Percentiles rank a stretch among this genome's conserved stretches.
Evolutionary conservation across 1,140 invertebrate genomes (phyloP).

Genomic region (Liolophura sinensis): DNA sequence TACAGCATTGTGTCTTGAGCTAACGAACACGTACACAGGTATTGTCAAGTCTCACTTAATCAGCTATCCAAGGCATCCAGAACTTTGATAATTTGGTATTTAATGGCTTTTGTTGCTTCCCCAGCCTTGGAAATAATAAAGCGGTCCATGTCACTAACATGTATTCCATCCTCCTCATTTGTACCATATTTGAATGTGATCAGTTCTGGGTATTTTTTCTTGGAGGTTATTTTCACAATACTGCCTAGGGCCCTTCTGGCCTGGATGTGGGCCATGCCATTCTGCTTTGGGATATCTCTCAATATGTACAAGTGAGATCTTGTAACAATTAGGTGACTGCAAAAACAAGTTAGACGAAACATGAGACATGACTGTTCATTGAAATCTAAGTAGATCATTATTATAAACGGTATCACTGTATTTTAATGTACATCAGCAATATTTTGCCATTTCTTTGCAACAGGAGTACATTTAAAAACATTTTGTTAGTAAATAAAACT

Average conservation of each 20-base stretch:
- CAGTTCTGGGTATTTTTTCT: slow-evolving; percentile 88
- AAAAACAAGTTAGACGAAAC: slow-evolving; percentile 37
- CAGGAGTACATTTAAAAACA: no score
- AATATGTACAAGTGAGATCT: slow-evolving; percentile 85
- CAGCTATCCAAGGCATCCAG: slow-evolving; percentile 51
- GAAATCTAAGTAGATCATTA: slow-evolving; percentile 4
- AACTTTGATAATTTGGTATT: slow-evolving; percentile 68
- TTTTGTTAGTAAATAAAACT: neutral
- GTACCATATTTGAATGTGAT: slow-evolving; percentile 95
- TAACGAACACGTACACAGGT: neutral
- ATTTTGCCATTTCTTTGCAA: neutral
- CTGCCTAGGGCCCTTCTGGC: slow-evolving; percentile 82
- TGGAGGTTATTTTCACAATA: slow-evolving; percentile 95
- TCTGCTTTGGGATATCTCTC: slow-evolving; percentile 75
- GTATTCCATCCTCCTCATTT: slow-evolving; percentile 68
- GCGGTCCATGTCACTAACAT: slow-evolving; percentile 78
- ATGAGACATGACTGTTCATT: neutral
- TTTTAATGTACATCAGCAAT: no score
- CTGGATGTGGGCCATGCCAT: slow-evolving; percentile 79
- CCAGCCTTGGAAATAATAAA: slow-evolving; percentile 91
- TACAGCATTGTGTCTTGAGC: neutral
- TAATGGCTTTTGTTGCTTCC: slow-evolving; percentile 83
- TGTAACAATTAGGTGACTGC: slow-evolving; percentile 84
- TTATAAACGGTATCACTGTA: no score
- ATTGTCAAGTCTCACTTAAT: neutral